Conservation (phyloP, 2,113 vertebrate genomes). For the Melanerpes formicivorus region DNA sequence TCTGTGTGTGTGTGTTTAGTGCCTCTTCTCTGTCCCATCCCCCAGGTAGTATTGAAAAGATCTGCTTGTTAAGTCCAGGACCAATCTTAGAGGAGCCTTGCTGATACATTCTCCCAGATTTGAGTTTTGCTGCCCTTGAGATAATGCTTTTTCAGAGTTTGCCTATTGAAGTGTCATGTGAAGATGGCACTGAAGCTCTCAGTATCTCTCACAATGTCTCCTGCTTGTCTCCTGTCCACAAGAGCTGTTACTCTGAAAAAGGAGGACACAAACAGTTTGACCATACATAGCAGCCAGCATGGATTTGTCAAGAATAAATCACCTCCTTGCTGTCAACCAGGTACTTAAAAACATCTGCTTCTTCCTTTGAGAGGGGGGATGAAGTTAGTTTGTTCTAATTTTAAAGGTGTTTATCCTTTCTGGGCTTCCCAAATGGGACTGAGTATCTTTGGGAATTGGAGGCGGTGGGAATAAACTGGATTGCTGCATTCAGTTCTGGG, state of each 20-base stretch:
- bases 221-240: neutral
- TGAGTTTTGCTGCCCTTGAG: neutral
- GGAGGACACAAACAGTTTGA: neutral
- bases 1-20: neutral
- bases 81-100: neutral
- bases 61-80: neutral
- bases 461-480: neutral
- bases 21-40: neutral
- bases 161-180: neutral
- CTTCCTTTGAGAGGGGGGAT: neutral
- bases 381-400: neutral
- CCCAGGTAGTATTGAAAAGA: neutral
- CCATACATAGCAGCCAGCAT: neutral
- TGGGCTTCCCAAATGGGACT: neutral
- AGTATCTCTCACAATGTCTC: accelerated
- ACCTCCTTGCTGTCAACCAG: neutral
- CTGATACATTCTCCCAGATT: neutral
- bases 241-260: neutral
- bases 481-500: neutral
- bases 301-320: neutral
- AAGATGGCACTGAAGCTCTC: neutral
- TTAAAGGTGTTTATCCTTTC: neutral
- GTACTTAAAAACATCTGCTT: neutral
- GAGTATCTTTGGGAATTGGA: neutral
- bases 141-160: neutral